A percentile compares a stretch with the other conserved stretches of the same genome.
phyloP scores from a whole-genome alignment of 2,797 vertebrate species.

The Microchirus variegatus region DNA sequence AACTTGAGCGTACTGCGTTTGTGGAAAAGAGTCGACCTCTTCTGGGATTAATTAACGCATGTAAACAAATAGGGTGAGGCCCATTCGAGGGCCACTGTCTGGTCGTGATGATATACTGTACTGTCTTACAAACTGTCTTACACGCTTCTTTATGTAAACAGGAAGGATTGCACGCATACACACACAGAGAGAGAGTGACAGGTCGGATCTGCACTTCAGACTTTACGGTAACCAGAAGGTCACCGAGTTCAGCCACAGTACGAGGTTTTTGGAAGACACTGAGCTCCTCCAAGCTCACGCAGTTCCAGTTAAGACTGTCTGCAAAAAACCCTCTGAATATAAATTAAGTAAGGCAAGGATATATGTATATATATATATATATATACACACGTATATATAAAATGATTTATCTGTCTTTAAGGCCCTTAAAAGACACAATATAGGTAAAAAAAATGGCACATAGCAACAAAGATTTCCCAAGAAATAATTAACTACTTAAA shows the following conservation, averaged over 20 bases:
- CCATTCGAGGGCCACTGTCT: slow-evolving; percentile 5
- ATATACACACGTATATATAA: background rate
- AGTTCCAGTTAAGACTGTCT: background rate
- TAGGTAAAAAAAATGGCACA: background rate
- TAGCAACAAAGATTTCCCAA: slow-evolving; percentile 13
- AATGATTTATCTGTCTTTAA: slow-evolving; percentile 14
- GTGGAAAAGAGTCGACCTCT: slow-evolving; percentile 14
- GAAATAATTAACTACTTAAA: background rate
- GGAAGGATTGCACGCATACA: slow-evolving; percentile 4
- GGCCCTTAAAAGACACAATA: slow-evolving; percentile 27
- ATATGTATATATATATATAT: background rate
- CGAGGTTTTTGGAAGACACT: slow-evolving; percentile 11
- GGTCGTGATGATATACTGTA: background rate
- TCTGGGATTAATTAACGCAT: slow-evolving; percentile 13
- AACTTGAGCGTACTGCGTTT: slow-evolving; percentile 1
- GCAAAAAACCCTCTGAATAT: slow-evolving; percentile 22
- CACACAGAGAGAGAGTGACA: slow-evolving; percentile 1
- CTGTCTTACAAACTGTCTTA: slow-evolving; percentile 13
- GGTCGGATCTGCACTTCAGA: background rate
- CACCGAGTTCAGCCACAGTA: slow-evolving; percentile 10
- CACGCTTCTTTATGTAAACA: slow-evolving; percentile 9
- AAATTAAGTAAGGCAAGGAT: slow-evolving; percentile 15
- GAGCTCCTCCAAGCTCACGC: background rate
- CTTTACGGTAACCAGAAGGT: background rate
- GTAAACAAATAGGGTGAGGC: slow-evolving; percentile 22